These are phyloP conservation scores for Cinclus mexicanus DNA, from an alignment of 2,113 vertebrate species.

Conservation along the genomic window DNA sequence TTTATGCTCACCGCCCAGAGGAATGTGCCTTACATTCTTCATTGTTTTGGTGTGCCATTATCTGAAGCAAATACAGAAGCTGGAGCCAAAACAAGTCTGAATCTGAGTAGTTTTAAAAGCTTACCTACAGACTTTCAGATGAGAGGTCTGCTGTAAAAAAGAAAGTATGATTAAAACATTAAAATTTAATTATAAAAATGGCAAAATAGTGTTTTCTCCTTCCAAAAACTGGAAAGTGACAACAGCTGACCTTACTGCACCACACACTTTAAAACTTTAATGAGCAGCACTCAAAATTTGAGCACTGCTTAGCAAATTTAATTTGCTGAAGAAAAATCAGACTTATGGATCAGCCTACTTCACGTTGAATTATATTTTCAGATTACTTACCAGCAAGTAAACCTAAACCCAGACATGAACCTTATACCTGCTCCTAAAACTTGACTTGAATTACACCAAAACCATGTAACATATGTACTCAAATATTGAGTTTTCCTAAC, in stretches of 20 bases:
- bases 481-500: background rate
- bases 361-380: background rate
- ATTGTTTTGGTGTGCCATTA: constrained; percentile 2
- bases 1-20: background rate
- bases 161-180: background rate
- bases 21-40: constrained; percentile 16
- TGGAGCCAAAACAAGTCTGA: constrained; percentile 32
- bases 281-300: background rate
- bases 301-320: background rate
- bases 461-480: background rate
- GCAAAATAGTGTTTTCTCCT: background rate
- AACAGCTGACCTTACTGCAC: background rate
- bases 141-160: constrained; percentile 73
- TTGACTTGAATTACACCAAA: background rate
- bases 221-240: background rate
- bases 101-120: background rate
- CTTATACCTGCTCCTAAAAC: background rate
- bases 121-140: constrained; percentile 77
- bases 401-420: background rate
- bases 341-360: background rate
- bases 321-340: background rate
- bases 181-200: background rate
- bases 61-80: constrained; percentile 13
- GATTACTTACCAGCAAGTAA: background rate
- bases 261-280: background rate